These are phyloP conservation scores for Lydus trimaculatus DNA, from an alignment of 2,888 invertebrate genomes.

Conservation along the genomic window DNA sequence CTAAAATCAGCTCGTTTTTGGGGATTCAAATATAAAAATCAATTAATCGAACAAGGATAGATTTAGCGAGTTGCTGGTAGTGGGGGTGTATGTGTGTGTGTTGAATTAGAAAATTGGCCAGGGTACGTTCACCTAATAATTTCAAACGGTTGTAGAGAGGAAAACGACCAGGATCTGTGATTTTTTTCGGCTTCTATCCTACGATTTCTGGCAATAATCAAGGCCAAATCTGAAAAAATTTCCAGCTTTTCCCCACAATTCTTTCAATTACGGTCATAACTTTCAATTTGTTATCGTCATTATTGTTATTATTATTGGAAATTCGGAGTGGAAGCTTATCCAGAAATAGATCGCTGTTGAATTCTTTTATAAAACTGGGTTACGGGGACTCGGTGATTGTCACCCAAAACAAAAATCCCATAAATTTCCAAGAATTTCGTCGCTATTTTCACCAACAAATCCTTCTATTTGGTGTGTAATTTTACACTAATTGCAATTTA, in stretches of 20 bases:
- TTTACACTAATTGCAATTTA: no score
- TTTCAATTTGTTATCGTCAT: not conserved
- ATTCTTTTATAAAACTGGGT: not conserved
- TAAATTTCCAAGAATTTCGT: not conserved
- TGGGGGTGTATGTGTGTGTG: slow-evolving; percentile 39
- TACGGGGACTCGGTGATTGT: not conserved
- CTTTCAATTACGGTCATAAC: not conserved
- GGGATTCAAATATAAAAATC: not conserved
- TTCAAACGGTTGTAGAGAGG: slow-evolving; percentile 12
- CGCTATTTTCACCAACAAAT: no score
- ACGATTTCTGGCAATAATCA: not conserved
- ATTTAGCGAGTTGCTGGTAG: not conserved
- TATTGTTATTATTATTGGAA: not conserved
- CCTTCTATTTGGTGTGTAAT: no score
- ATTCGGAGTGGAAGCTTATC: not conserved
- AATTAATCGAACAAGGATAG: not conserved
- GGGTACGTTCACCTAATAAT: slow-evolving; percentile 52
- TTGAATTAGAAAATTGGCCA: slow-evolving; percentile 12
- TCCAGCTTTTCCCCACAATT: not conserved
- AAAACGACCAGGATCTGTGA: not conserved
- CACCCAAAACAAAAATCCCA: not conserved
- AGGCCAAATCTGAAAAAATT: not conserved
- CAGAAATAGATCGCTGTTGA: not conserved
- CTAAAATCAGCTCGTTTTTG: not conserved
- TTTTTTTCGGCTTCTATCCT: not conserved